Conservation (phyloP, 2,797 vertebrate genomes). For the Anniella stebbinsi region DNA sequence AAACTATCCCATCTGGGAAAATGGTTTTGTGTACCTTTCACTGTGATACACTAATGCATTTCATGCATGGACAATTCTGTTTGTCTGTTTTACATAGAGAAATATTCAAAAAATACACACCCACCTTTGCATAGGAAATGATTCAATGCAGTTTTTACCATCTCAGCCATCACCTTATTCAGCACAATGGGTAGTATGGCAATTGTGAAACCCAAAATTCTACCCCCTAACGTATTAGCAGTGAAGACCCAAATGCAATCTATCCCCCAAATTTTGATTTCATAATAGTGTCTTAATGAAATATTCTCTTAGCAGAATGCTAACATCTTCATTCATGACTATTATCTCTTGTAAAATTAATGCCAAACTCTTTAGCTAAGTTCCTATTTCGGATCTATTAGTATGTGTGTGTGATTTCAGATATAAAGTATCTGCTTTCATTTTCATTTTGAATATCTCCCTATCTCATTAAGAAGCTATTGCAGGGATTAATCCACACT, state of each 20-base stretch:
- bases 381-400: neutral
- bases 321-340: neutral
- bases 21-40: neutral
- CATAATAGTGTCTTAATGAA: neutral
- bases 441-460: neutral
- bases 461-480: conserved; percentile 10
- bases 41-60: neutral
- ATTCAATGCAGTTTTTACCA: neutral
- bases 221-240: neutral
- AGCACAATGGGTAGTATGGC: neutral
- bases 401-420: neutral
- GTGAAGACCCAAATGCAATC: neutral
- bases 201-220: no score
- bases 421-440: neutral
- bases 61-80: neutral
- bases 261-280: neutral
- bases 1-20: neutral
- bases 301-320: neutral
- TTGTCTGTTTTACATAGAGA: neutral
- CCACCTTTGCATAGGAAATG: neutral
- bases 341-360: neutral
- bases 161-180: no score
- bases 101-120: neutral
- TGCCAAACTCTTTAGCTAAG: neutral
- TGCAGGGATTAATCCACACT: conserved; percentile 5